Evolutionary conservation across 2,888 invertebrate species (phyloP).

Genomic region (Dasypolia templi): DNA sequence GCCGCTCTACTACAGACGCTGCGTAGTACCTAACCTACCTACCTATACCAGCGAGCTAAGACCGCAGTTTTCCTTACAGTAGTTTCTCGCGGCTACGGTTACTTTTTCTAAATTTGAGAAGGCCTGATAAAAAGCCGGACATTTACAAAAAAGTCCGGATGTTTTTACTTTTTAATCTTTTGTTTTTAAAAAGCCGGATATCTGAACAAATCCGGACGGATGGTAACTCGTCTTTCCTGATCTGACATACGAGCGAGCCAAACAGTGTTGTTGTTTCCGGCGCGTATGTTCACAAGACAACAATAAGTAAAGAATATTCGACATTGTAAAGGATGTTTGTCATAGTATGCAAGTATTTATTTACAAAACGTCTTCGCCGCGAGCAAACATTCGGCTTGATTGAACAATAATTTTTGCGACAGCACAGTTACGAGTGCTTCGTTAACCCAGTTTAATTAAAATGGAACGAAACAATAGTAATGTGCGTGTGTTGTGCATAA

Average conservation of each 20-base stretch:
- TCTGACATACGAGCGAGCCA: neutral
- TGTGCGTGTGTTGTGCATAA: constrained; percentile 59
- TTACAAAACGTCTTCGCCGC: constrained; percentile 30
- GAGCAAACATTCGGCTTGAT: constrained; percentile 27
- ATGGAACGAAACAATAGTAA: constrained; percentile 49
- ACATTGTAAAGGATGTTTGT: constrained; percentile 46
- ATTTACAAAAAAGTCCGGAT: neutral
- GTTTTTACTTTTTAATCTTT: neutral
- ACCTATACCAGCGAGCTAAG: neutral
- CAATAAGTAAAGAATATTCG: neutral
- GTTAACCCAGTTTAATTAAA: constrained; percentile 11
- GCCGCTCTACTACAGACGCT: neutral
- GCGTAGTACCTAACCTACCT: neutral
- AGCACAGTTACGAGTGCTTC: constrained; percentile 2
- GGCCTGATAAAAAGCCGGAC: neutral
- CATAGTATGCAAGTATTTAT: constrained; percentile 37
- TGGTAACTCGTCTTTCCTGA: neutral
- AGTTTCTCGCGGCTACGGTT: neutral
- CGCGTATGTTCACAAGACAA: neutral
- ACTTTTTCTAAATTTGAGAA: neutral
- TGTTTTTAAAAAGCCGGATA: neutral
- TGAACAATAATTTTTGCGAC: constrained; percentile 32
- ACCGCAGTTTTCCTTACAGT: neutral
- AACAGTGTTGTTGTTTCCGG: neutral
- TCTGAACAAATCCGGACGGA: neutral